Base-by-base conservation (phyloP, 1,140 invertebrate species). In the Notospermus geniculatus region DNA sequence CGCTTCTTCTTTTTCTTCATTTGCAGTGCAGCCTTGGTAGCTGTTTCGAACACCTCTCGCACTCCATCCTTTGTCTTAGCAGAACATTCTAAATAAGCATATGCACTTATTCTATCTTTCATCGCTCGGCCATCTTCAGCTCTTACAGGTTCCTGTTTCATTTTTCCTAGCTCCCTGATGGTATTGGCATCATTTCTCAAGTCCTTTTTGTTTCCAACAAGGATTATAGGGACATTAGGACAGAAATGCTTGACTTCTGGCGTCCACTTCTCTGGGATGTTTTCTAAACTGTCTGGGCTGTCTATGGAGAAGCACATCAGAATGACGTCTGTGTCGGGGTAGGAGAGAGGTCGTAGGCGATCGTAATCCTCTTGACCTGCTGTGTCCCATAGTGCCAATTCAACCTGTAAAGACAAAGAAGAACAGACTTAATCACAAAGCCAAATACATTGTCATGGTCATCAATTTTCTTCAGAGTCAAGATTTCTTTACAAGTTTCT, bases 61-160 rank as follows among this genome's bases (percentile, higher is more conserved):
- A 99, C 95, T 75, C 97, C 96, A 80, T 99, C 97, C 88, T 98
- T 99, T 81, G 95, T 98, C 83, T 99, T 99, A 72, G 97, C 96
- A 54, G 95, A 98, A 84, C 97, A 99, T 85, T 99, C 97, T 67
- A 99, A 87, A 85, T 99, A 99, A 61, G 93, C 94, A 82, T 96
- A 98, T 63, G 97, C 97, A 83, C 69, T 97, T 65, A 99, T 99
- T 85, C 98, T 98, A 78, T 99, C 96, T 43, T 96, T 95, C 94
- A 98, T 98, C 53, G 93, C 90, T 71, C 93, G 89, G 64, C 95
- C 83, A 80, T 99, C 96, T 76, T 98, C 96, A 50, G 93, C 90
- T 82, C 95, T 96, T 13, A 99, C 96, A 29, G 97, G 96, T 81
- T 99, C 95, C 80, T 99, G 97, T 82, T 98, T 98, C 93, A 98